Conservation (phyloP, 2,113 vertebrate species). For the Carassius gibelio region DNA sequence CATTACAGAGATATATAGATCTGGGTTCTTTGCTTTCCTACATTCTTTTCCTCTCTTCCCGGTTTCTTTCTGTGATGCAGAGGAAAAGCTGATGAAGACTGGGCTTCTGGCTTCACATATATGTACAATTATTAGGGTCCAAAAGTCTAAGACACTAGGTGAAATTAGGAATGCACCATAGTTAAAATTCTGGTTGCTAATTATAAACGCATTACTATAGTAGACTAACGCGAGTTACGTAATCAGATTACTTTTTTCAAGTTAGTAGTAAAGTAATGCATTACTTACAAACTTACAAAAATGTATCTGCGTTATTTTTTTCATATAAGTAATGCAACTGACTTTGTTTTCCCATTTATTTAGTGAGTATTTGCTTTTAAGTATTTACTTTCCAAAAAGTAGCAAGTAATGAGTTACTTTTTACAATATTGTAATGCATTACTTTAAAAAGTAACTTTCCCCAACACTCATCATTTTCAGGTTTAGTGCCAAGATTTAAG, state of each 20-base stretch:
- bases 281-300: neutral
- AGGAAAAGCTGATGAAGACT: constrained; percentile 24
- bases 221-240: neutral
- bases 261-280: neutral
- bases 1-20: constrained; percentile 32
- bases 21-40: constrained; percentile 8
- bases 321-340: too few relatives aligned
- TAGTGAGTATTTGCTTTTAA: too few relatives aligned
- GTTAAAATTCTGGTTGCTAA: neutral
- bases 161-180: neutral
- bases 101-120: neutral
- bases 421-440: neutral
- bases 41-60: neutral
- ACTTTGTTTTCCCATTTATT: too few relatives aligned
- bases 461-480: neutral
- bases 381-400: too few relatives aligned
- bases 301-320: too few relatives aligned
- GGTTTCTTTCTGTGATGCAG: neutral
- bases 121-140: neutral
- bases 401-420: neutral
- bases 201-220: neutral
- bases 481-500: neutral
- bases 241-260: neutral
- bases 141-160: neutral
- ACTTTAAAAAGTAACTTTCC: neutral